Evolutionary conservation across 2,113 vertebrate species (phyloP), one percentile per base, ranked within the genome.

Genomic region (Saccopteryx bilineata): DNA sequence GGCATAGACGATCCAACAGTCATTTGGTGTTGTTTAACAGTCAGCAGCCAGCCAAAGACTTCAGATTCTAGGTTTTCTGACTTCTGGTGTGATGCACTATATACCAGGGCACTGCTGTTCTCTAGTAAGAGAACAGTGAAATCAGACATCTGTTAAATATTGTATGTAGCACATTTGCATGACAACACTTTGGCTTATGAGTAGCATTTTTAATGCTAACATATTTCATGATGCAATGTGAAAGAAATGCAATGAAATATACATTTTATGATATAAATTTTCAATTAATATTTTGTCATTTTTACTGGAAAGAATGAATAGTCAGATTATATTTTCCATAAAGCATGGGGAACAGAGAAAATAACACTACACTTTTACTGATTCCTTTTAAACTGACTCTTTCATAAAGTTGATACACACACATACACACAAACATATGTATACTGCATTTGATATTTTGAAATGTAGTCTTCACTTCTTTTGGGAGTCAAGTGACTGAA

Each of bases 131-230:
- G 74, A 95, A 87, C 14, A 89, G 79, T 75, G 79, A 97, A 97
- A 85, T 95, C 76, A 96, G 96, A 89, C 85, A 96, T 92, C 90
- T 97, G 69, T 91, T 97, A 97, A 97, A 96, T 96, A 97, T 89
- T 91, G 48, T 48, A 97, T 95, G 69, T 94, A 88, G 96, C 88
- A 84, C 96, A 96, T 96, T 97, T 93, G 97, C 91, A 69, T 84
- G 31, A 69, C 89, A 95, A 60, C 93, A 68, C 28, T 95, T 58
- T 84, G 39, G 54, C 58, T 95, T 96, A 66, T 74, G 90, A 90
- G 63, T 85, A 95, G 91, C n/a, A 83, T 88, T 93, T 97, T 95
- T 79, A 95, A 95, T 83, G 72, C 52, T 91, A 88, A 92, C 80
- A 79, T 88, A 78, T 79, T 96, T 98, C 74, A 91, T 81, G 50